These are phyloP conservation scores for Melanitta fusca DNA, from an alignment of 2,797 vertebrate species.

Conservation along the genomic window DNA sequence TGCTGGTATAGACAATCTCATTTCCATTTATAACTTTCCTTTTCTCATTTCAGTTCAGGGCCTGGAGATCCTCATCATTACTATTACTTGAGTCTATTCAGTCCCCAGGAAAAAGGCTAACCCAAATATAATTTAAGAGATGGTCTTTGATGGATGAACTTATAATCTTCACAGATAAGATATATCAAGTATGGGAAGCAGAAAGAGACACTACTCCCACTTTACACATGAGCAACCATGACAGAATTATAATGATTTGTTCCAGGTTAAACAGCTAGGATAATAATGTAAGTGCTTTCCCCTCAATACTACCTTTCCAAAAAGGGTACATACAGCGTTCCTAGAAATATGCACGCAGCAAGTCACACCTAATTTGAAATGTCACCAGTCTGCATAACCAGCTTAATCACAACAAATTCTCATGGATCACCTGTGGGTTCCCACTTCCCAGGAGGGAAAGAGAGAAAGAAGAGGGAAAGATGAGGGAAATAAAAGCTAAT, in stretches of 20 bases:
- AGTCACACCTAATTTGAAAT: not conserved
- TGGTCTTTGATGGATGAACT: not conserved
- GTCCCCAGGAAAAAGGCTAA: not conserved
- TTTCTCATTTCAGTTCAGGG: not conserved
- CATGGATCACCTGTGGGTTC: not conserved
- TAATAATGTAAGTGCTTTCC: not conserved
- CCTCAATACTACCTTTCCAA: not conserved
- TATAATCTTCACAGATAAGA: not conserved
- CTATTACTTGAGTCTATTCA: not conserved
- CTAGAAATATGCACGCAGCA: fast-evolving
- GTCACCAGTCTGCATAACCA: not conserved
- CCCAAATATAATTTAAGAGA: not conserved
- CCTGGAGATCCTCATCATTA: not conserved
- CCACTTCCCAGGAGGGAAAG: not conserved
- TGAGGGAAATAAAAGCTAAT: not conserved
- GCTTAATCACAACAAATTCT: not conserved
- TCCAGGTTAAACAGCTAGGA: not conserved
- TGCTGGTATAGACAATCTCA: not conserved
- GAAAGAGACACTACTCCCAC: not conserved
- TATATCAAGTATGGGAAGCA: not conserved
- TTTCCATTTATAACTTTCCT: not conserved
- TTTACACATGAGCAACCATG: not conserved
- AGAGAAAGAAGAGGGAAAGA: not conserved
- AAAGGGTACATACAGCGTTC: fast-evolving
- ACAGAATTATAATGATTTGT: not conserved